These are phyloP conservation scores for Beaufortia kweichowensis DNA, from an alignment of 2,113 vertebrate species.

Conservation along the genomic window DNA sequence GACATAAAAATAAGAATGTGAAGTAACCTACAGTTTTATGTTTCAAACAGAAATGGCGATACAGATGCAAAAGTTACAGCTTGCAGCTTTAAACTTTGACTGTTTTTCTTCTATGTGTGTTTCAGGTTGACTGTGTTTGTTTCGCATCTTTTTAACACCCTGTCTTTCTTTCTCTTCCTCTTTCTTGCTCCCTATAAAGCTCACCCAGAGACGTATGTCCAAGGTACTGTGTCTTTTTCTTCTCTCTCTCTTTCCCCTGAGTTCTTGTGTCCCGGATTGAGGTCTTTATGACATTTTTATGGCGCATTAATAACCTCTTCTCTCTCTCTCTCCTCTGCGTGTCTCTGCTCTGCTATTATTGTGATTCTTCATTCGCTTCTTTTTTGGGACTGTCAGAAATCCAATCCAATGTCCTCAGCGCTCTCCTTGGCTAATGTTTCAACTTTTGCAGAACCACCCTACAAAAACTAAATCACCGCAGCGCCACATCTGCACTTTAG, in stretches of 20 bases:
- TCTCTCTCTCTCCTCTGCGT: slow-evolving; percentile 34
- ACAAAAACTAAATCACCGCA: slow-evolving; percentile 22
- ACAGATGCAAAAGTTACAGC: too few relatives aligned
- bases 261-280: slow-evolving; percentile 39
- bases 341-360: slow-evolving; percentile 36
- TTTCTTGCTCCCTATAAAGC: slow-evolving; percentile 76
- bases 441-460: slow-evolving; percentile 43
- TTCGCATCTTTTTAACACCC: slow-evolving; percentile 68
- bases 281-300: slow-evolving; percentile 42
- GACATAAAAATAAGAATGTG: too few relatives aligned
- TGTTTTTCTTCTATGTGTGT: slow-evolving; percentile 10
- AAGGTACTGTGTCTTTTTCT: slow-evolving; percentile 88
- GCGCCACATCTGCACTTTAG: slow-evolving; percentile 29
- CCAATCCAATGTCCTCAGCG: slow-evolving; percentile 47
- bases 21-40: too few relatives aligned
- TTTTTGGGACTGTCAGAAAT: slow-evolving; percentile 52
- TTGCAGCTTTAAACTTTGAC: slow-evolving; percentile 4
- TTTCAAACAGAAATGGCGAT: too few relatives aligned
- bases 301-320: slow-evolving; percentile 49
- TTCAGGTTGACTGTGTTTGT: slow-evolving; percentile 18
- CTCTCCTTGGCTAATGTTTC: slow-evolving; percentile 51
- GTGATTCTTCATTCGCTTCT: slow-evolving; percentile 50
- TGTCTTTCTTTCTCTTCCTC: slow-evolving; percentile 53
- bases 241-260: slow-evolving; percentile 31
- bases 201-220: slow-evolving; percentile 99